Percentiles rank a stretch among this genome's conserved stretches.
Evolutionary conservation across 2,888 invertebrate species (phyloP).

Genomic region (Pharmacophagus antenor): DNA sequence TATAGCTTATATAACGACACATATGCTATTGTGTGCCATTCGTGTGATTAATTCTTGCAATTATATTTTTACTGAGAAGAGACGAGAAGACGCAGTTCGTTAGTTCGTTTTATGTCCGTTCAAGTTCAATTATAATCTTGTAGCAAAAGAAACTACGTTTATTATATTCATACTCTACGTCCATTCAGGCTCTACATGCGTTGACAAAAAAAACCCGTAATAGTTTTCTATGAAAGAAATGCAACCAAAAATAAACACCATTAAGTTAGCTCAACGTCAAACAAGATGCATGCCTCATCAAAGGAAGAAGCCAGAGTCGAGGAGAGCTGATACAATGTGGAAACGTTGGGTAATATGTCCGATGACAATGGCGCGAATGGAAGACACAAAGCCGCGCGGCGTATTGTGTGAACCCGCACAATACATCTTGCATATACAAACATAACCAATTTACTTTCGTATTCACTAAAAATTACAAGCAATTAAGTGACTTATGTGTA

Average conservation of each 20-base stretch:
- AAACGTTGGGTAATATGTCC: conserved; percentile 77
- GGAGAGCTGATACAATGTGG: conserved; percentile 70
- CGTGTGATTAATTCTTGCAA: too few species aligned
- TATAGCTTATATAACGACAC: too few species aligned
- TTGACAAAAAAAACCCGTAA: not conserved
- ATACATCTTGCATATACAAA: conserved; percentile 74
- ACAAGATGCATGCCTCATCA: conserved; percentile 66
- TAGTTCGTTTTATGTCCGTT: not conserved
- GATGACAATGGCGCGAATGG: conserved; percentile 73
- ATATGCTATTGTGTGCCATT: too few species aligned
- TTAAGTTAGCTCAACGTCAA: conserved; percentile 49
- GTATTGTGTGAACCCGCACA: conserved; percentile 75
- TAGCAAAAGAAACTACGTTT: too few species aligned
- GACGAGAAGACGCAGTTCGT: too few species aligned
- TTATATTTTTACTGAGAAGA: too few species aligned
- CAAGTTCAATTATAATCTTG: too few species aligned
- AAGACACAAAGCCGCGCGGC: conserved; percentile 71
- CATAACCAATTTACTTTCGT: conserved; percentile 48
- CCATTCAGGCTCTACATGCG: not conserved
- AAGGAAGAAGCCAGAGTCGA: conserved; percentile 69
- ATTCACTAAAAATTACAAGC: conserved; percentile 51
- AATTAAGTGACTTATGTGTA: conserved; percentile 48
- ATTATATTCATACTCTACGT: too few species aligned
- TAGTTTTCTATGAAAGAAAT: conserved; percentile 1
- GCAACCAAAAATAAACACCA: conserved; percentile 30